Evolutionary conservation across 2,113 vertebrate species (phyloP).

Genomic region (Chionomys nivalis): DNA sequence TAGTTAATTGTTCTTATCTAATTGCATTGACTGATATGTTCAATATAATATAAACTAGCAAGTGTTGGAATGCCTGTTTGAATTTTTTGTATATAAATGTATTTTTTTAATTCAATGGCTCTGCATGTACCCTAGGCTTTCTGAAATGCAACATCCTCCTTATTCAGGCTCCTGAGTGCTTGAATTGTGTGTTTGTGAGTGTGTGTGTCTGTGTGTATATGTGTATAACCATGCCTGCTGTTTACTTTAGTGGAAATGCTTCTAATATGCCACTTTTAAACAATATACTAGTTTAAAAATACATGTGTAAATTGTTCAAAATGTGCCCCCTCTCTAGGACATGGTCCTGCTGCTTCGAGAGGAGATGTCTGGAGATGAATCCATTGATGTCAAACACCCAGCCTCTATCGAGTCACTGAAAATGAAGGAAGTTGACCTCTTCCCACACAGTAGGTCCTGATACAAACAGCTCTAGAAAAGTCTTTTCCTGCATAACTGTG

Average conservation of each 20-base stretch:
- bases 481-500: no score
- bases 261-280: neutral
- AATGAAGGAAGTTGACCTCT: neutral
- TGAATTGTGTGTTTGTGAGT: neutral
- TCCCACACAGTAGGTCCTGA: neutral
- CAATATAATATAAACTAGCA: neutral
- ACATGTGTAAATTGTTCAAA: neutral
- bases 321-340: neutral
- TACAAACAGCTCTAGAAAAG: neutral
- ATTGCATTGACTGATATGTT: neutral
- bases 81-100: neutral
- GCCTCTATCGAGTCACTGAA: no score
- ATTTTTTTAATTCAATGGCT: neutral
- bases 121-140: neutral
- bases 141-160: neutral
- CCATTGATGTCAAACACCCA: neutral
- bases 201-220: neutral
- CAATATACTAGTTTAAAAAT: neutral
- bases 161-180: neutral
- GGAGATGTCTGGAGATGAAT: neutral
- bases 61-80: neutral
- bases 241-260: neutral
- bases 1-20: neutral
- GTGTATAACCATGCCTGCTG: neutral
- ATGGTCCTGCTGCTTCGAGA: neutral